These are phyloP conservation scores for Acronicta aceris DNA, from an alignment of 2,888 invertebrate species.

Conservation along the genomic window DNA sequence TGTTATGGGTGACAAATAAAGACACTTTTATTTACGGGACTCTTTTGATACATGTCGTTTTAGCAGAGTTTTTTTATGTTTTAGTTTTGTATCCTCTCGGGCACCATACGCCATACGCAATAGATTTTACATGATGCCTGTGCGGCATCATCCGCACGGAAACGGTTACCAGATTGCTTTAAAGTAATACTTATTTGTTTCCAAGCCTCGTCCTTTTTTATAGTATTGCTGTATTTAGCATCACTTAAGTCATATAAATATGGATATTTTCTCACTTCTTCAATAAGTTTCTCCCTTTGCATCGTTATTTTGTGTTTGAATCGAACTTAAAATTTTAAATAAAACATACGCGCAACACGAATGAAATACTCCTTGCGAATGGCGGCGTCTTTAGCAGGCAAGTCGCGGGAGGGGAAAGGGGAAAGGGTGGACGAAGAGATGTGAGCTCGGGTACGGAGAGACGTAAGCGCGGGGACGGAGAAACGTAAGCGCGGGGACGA, in stretches of 20 bases:
- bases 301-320: constrained; percentile 45
- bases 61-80: constrained; percentile 21
- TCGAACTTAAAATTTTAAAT: constrained; percentile 40
- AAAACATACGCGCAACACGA: constrained; percentile 39
- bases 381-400: constrained; percentile 32
- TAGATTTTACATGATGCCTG: constrained; percentile 28
- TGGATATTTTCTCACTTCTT: constrained; percentile 55
- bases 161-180: constrained; percentile 23
- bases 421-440: constrained; percentile 25
- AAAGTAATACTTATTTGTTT: constrained; percentile 43
- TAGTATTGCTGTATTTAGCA: constrained; percentile 37
- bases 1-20: constrained; percentile 29
- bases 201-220: constrained; percentile 49
- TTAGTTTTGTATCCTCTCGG: constrained; percentile 28
- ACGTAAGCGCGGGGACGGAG: constrained; percentile 27
- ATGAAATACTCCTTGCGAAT: constrained; percentile 34
- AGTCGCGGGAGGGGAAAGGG: constrained; percentile 36
- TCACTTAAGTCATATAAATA: constrained; percentile 49
- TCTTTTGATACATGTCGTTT: constrained; percentile 19
- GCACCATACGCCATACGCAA: constrained; percentile 29
- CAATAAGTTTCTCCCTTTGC: constrained; percentile 39
- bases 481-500: constrained; percentile 31
- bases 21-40: constrained; percentile 22
- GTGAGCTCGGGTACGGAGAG: constrained; percentile 30
- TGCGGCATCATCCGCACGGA: constrained; percentile 20